These are phyloP conservation scores for Urocitellus parryii DNA, from an alignment of 2,113 vertebrate species.

Conservation along the genomic window DNA sequence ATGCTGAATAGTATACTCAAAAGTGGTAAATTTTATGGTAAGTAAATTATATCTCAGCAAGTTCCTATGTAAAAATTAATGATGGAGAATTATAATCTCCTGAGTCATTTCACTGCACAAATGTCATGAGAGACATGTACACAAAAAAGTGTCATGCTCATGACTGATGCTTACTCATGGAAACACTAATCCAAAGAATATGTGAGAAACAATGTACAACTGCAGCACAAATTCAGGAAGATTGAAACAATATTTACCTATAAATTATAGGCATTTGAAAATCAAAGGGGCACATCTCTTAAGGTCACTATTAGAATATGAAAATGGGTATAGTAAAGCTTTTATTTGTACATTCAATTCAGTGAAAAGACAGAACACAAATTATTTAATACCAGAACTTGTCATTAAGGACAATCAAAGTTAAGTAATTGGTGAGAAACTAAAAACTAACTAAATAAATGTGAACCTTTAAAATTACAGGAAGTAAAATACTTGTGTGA, in stretches of 20 bases:
- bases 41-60: not conserved
- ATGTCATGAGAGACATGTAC: not conserved
- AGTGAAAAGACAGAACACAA: not conserved
- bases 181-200: not conserved
- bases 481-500: not conserved
- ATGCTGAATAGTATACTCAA: accelerated
- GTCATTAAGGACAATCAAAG: not conserved
- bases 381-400: not conserved
- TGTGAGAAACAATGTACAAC: not conserved
- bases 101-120: not conserved
- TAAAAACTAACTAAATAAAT: not conserved
- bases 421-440: not conserved
- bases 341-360: not conserved
- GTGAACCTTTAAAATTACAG: not conserved
- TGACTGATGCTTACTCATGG: accelerated
- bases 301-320: not conserved
- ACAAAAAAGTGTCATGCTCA: not conserved
- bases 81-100: not conserved
- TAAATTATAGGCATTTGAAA: not conserved
- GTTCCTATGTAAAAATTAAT: not conserved
- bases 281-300: not conserved
- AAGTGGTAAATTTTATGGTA: not conserved
- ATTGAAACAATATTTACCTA: not conserved
- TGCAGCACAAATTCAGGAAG: not conserved
- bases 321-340: not conserved